These are phyloP conservation scores for Cyanocitta stelleri DNA, from an alignment of 2,113 vertebrate genomes.

Conservation along the genomic window DNA sequence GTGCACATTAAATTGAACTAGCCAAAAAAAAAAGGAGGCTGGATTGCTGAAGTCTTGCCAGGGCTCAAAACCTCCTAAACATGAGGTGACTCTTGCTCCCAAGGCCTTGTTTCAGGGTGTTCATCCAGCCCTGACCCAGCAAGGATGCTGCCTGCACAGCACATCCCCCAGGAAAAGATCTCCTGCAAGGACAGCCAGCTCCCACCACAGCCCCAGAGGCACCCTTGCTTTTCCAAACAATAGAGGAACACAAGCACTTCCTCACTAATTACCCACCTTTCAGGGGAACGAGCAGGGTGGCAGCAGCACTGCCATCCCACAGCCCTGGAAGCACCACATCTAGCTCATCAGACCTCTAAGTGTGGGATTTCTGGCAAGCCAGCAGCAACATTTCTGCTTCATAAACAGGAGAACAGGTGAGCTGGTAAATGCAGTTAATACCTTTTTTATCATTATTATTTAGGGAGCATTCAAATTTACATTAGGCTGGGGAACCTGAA, in stretches of 20 bases:
- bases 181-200: background rate
- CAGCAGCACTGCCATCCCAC: background rate
- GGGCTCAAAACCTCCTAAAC: background rate
- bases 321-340: background rate
- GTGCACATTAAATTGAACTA: background rate
- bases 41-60: background rate
- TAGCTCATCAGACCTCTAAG: background rate
- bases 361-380: background rate
- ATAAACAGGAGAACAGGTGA: background rate
- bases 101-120: background rate
- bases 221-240: background rate
- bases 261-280: background rate
- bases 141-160: background rate
- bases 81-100: background rate
- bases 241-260: background rate
- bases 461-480: background rate
- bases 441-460: background rate
- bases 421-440: background rate
- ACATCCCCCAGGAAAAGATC: accelerated
- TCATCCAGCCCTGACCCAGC: background rate
- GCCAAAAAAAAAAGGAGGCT: background rate
- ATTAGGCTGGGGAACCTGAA: background rate
- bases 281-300: accelerated
- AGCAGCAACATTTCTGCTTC: background rate
- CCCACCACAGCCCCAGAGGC: accelerated